Evolutionary conservation across 92 coral and sea anemone species (phyloP).

Genomic region (Diadumene lineata): DNA sequence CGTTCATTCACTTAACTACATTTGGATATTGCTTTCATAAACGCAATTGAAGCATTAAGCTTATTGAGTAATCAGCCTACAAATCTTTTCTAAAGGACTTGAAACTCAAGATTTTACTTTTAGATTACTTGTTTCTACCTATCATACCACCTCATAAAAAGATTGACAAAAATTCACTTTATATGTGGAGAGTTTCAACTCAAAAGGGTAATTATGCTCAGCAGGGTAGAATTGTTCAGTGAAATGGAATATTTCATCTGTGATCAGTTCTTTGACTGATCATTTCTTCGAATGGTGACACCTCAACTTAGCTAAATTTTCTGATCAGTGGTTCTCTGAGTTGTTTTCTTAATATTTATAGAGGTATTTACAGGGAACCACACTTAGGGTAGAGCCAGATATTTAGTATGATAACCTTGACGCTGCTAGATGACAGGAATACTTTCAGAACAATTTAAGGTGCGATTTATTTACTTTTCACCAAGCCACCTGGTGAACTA

Average conservation of each 20-base stretch:
- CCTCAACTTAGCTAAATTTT: neutral
- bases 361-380: neutral
- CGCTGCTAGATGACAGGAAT: neutral
- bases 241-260: neutral
- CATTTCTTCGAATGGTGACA: neutral
- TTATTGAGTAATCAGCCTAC: neutral
- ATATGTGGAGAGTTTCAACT: slow-evolving; percentile 2
- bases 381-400: neutral
- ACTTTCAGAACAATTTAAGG: neutral
- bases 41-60: neutral
- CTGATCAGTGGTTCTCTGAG: neutral
- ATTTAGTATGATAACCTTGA: slow-evolving; percentile 14
- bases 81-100: slow-evolving; percentile 2
- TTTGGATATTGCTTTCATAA: neutral
- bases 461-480: slow-evolving; percentile 7
- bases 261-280: neutral
- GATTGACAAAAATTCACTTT: neutral
- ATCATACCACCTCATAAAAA: slow-evolving; percentile 8
- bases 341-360: neutral
- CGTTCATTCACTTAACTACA: too few species aligned
- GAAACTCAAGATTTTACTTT: slow-evolving; percentile 5
- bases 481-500: slow-evolving; percentile 8
- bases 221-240: neutral
- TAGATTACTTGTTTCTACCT: slow-evolving; percentile 9
- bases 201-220: slow-evolving; percentile 12